These are phyloP conservation scores for Menidia menidia DNA, from an alignment of 2,797 vertebrate species.

Conservation along the genomic window DNA sequence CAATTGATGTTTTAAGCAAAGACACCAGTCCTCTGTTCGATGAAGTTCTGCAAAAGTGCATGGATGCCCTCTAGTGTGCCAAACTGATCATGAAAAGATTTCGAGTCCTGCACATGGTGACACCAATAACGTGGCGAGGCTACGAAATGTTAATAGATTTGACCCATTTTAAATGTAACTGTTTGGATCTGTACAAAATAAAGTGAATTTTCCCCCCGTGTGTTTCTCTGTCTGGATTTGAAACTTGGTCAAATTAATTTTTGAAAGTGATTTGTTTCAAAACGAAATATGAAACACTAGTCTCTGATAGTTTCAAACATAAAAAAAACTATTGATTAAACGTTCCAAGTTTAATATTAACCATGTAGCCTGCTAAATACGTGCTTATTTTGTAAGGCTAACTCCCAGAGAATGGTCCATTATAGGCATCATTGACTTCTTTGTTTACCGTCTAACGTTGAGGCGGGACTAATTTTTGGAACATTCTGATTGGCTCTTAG, in stretches of 20 bases:
- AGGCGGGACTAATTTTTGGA: conserved; percentile 35
- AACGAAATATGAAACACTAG: too few relatives aligned
- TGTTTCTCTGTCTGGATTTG: too few relatives aligned
- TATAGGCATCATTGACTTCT: neutral
- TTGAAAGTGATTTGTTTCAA: neutral
- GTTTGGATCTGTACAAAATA: too few relatives aligned
- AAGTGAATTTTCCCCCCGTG: too few relatives aligned
- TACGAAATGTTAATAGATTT: neutral
- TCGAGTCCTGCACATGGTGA: neutral
- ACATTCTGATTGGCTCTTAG: conserved; percentile 51
- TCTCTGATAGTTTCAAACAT: too few relatives aligned
- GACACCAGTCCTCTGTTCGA: neutral
- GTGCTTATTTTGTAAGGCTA: neutral
- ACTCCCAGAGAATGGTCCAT: neutral
- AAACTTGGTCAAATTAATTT: neutral
- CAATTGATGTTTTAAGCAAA: neutral
- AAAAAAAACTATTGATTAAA: neutral
- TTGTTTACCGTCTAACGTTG: conserved; percentile 48
- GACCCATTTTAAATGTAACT: too few relatives aligned
- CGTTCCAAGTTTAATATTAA: neutral
- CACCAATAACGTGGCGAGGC: neutral
- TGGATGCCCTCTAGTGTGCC: conserved; percentile 65
- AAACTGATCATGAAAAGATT: neutral
- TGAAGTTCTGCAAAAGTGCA: conserved; percentile 17
- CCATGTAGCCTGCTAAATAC: neutral